Evolutionary conservation across 2,797 vertebrate genomes (phyloP), one percentile per base, ranked within the genome.

Genomic region (Amblyopsis hoosieri): DNA sequence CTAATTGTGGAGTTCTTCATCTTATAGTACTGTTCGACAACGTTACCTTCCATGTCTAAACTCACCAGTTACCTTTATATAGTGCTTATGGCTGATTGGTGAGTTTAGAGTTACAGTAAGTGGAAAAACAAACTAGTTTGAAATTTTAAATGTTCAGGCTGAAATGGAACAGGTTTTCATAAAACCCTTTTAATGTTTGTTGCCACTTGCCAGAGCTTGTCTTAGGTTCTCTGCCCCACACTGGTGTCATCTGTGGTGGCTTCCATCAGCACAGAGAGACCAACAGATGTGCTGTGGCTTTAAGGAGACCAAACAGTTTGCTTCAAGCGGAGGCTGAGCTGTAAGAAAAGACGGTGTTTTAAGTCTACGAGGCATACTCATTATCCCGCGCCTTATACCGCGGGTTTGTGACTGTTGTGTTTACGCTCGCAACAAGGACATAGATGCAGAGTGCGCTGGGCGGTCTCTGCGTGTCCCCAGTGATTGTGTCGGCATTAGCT

Each of bases 201-300:
- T 23, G 19, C 19, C 19, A 23, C 19, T 23, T 23, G 19, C 19
- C 19, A 23, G 19, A 23, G 19, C 2, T 23, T 23, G 19, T 23
- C 19, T 23, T 23, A 23, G 19, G 19, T 3, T 23, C 19, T 23
- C 19, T 3, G 19, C 19, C 19, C 19, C 19, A 23, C 19, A 37
- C 4, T 37, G 33, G 33, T 37, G 33, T 37, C 1, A 4, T 37
- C 33, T 37, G 5, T 7, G 33, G 33, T 37, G 19, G 19, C 64
- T 67, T 50, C 55, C 46, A 5, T 63, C 59, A 45, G 52, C 78
- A 1, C 61, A n/a, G 33, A 47, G 50, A 80, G 53, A 9, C 88
- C 89, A 54, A 87, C 87, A 89, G 88, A 86, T 85, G 89, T 88
- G 87, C 89, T 90, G 88, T 90, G 89, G 88, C 71, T 88, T 88